Conservation (phyloP, 2,888 invertebrate species). For the Pilophorus perplexus region DNA sequence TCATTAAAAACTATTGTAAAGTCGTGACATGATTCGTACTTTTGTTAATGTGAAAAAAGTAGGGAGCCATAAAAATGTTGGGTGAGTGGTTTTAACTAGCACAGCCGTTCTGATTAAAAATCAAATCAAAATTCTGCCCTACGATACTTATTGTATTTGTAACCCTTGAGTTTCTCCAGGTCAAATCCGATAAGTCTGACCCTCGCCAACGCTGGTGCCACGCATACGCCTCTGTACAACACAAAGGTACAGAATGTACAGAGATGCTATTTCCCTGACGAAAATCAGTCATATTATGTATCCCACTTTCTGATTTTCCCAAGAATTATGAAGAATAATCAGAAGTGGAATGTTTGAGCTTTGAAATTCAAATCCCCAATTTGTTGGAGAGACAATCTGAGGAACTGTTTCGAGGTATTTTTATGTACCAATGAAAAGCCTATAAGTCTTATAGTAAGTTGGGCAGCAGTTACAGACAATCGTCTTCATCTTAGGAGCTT, state of each 20-base stretch:
- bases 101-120: constrained; percentile 26
- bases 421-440: too few relatives aligned
- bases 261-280: neutral
- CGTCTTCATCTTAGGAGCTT: too few relatives aligned
- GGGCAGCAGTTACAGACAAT: too few relatives aligned
- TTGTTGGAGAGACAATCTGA: too few relatives aligned
- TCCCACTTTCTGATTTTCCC: neutral
- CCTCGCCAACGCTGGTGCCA: constrained; percentile 36
- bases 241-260: neutral
- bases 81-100: constrained; percentile 16
- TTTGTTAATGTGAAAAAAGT: too few relatives aligned
- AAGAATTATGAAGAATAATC: neutral
- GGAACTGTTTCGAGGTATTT: too few relatives aligned
- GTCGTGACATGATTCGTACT: too few relatives aligned
- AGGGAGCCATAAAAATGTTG: constrained; percentile 3
- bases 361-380: too few relatives aligned
- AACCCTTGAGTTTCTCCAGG: constrained; percentile 35
- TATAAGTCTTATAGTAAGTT: too few relatives aligned
- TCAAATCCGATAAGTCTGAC: constrained; percentile 32
- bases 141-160: constrained; percentile 37
- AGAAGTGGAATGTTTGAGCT: too few relatives aligned
- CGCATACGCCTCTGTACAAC: constrained; percentile 36
- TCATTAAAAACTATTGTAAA: too few relatives aligned
- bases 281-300: too few relatives aligned
- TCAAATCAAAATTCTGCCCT: constrained; percentile 33